These are phyloP conservation scores for Brachyhypopomus occidentalis DNA, from an alignment of 2,113 vertebrate species.

Conservation along the genomic window DNA sequence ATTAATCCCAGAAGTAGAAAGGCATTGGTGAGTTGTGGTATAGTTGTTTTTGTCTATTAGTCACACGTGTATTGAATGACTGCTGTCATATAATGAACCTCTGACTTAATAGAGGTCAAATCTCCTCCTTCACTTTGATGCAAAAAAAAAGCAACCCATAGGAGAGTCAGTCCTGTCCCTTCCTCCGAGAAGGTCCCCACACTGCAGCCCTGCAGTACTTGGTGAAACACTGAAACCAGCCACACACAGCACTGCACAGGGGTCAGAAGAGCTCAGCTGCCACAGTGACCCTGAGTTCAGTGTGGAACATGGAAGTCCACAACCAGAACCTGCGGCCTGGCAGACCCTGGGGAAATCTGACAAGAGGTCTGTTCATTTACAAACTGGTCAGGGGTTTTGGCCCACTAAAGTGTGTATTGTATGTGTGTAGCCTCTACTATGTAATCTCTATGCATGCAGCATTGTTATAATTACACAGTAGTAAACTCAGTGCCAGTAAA, in stretches of 20 bases:
- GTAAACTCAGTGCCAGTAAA: too few relatives aligned
- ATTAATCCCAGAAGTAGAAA: constrained; percentile 41
- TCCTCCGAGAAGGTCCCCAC: background rate
- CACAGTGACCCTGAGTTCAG: background rate
- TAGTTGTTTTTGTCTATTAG: background rate
- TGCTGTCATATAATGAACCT: background rate
- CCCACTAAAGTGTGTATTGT: background rate
- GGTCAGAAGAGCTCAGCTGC: background rate
- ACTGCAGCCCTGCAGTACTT: background rate
- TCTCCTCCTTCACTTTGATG: background rate
- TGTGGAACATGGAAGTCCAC: background rate
- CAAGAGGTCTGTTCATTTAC: constrained; percentile 1
- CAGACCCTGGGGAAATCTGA: background rate
- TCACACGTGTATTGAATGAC: too few relatives aligned
- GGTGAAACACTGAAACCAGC: background rate
- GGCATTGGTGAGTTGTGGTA: constrained; percentile 29
- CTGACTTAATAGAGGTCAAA: background rate
- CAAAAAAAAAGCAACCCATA: background rate
- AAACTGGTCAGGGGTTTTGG: background rate
- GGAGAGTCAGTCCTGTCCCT: background rate
- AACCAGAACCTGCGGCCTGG: background rate
- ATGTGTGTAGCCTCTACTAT: too few relatives aligned
- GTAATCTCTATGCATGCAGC: too few relatives aligned
- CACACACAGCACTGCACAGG: background rate
- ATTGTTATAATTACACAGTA: too few relatives aligned